Base-by-base conservation (phyloP, 1,140 invertebrate genomes). In the Trichogramma pretiosum region DNA sequence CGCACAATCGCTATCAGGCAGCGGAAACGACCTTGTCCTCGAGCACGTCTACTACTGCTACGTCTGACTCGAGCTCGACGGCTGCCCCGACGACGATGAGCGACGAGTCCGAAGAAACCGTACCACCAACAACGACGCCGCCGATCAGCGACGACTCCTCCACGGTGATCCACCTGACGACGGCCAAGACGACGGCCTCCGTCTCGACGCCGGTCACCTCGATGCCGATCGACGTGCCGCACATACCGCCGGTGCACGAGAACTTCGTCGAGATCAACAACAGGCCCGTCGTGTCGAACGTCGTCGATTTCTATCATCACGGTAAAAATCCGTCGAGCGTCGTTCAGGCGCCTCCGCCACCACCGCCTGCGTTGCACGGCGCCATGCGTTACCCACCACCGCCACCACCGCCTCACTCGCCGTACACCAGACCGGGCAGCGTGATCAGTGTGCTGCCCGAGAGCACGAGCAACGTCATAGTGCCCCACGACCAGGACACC, bases 401-500 rank as follows among this genome's bases (percentile, higher is more conserved):
- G 5, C 44, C 36, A 22, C 22, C 5, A 28, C 41, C 5, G 41
- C 19, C 7, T 34, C 45, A 2, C 47, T n/a, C n/a, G n/a, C n/a
- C n/a, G n/a, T n/a, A n/a, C n/a, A n/a, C n/a, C 19, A 48, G 56
- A 24, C 59, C 57, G 0, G 51, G 50, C 9, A 53, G 37, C 9
- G 45, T 52, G 1, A 43, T 46, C 10, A 52, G 26, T n/a, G 39
- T 60, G 8, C 38, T 58, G 19, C 58, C 67, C 0, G 76, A 78
- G 21, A 78, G 76, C 48, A 77, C 77, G 2, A 81, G 77, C 45
- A 81, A 79, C 34, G 75, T 82, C 30, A 74, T 78, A 28, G 77
- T 82, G 28, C 74, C 77, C 0, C 78, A 77, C 1, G 76, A 77
- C 38, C 79, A 81, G 52, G 74, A 80, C 43, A 79, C 76, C 1